Percentiles rank a stretch among this genome's conserved stretches.
phyloP scores from a whole-genome alignment of 2,888 invertebrate species.

The Macaria liturata region DNA sequence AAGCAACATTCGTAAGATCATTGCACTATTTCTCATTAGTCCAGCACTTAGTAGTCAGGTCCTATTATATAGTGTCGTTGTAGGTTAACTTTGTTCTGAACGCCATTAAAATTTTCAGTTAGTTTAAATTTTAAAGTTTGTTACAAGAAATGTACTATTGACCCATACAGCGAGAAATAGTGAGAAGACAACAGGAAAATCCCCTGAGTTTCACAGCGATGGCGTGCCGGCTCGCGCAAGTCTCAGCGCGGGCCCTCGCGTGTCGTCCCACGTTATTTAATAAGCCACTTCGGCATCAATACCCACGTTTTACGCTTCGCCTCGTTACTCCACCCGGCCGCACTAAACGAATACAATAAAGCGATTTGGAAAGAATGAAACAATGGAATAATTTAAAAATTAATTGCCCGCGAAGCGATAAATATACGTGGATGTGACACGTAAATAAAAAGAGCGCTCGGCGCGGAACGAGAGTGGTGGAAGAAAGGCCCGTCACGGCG shows the following conservation, averaged over 20 bases:
- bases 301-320: conserved; percentile 43
- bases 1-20: no score
- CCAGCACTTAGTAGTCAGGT: no score
- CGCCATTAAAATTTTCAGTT: no score
- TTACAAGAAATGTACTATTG: no score
- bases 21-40: no score
- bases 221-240: conserved; percentile 5
- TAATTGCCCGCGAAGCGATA: conserved; percentile 75
- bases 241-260: conserved; percentile 50
- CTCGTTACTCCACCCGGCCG: conserved; percentile 28
- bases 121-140: no score
- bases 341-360: conserved; percentile 37
- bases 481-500: conserved; percentile 68
- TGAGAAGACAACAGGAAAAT: no score
- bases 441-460: conserved; percentile 65
- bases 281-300: conserved; percentile 49
- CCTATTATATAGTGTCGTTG: no score
- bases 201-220: conserved; percentile 41
- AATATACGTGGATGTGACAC: conserved; percentile 70
- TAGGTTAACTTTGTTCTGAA: no score
- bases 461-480: conserved; percentile 63
- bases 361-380: conserved; percentile 44
- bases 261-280: conserved; percentile 66
- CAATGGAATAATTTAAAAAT: conserved; percentile 67
- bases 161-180: no score